Evolutionary conservation across 1,140 invertebrate genomes (phyloP).

Genomic region (Manduca sexta): DNA sequence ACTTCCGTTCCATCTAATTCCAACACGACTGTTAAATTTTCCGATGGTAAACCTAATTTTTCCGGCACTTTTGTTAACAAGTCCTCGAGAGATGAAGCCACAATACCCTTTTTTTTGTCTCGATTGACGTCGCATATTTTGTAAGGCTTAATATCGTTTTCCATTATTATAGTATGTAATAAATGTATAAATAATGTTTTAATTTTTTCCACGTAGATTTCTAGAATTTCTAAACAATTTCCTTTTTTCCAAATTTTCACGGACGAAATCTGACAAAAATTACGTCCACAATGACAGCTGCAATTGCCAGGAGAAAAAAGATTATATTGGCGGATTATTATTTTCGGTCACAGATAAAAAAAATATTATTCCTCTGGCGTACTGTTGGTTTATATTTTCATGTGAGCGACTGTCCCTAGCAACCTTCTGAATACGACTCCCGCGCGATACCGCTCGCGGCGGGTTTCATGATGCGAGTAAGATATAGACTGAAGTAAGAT

Average conservation of each 20-base stretch:
- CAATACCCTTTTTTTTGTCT: slow-evolving; percentile 86
- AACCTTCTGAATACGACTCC: slow-evolving; percentile 24
- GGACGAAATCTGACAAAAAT: neutral
- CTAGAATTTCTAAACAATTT: too few relatives aligned
- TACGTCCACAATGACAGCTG: neutral
- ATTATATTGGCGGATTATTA: neutral
- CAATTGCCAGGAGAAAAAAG: slow-evolving; percentile 26
- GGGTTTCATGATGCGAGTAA: neutral
- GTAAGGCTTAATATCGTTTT: slow-evolving; percentile 68
- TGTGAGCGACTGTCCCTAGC: slow-evolving; percentile 14
- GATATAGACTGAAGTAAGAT: too few relatives aligned
- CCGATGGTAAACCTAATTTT: slow-evolving; percentile 76
- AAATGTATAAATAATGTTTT: too few relatives aligned
- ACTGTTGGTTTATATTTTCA: neutral
- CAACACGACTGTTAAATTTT: slow-evolving; percentile 82
- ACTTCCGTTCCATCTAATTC: slow-evolving; percentile 91
- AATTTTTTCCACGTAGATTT: too few relatives aligned
- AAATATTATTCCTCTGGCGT: neutral
- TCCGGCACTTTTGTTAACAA: slow-evolving; percentile 80
- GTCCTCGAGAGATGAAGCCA: slow-evolving; percentile 83
- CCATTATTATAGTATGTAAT: slow-evolving; percentile 38
- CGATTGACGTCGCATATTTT: slow-evolving; percentile 79
- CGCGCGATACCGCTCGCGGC: slow-evolving; percentile 5
- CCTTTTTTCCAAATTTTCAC: too few relatives aligned
- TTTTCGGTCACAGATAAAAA: neutral